Evolutionary conservation across 1,140 invertebrate species (phyloP).

Genomic region (Zaprionus taronus): DNA sequence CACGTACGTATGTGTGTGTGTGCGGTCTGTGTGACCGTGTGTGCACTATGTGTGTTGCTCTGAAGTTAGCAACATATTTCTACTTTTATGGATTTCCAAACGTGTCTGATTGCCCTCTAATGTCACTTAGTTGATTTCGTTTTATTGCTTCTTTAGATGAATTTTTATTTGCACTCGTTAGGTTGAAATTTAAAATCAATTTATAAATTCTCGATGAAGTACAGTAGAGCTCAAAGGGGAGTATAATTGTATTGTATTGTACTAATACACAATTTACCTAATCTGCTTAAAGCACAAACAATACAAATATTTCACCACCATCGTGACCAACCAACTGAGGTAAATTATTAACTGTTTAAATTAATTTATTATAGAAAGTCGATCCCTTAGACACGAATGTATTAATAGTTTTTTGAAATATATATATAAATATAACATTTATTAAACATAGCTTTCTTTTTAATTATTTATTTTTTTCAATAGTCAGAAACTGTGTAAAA

Average conservation of each 20-base stretch:
- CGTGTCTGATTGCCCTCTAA: constrained; percentile 76
- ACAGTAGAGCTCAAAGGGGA: background rate
- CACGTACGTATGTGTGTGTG: constrained; percentile 44
- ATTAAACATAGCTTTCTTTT: no score
- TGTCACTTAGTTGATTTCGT: constrained; percentile 63
- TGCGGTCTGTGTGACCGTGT: constrained; percentile 20
- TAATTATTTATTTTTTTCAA: no score
- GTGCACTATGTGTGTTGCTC: constrained; percentile 19
- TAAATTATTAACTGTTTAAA: no score
- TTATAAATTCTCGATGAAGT: background rate
- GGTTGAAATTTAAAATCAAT: constrained; percentile 37
- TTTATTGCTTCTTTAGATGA: constrained; percentile 64
- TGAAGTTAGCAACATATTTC: constrained; percentile 73
- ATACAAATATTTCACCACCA: no score
- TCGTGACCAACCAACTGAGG: no score
- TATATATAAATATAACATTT: no score
- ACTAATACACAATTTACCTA: background rate
- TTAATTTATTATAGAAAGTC: no score
- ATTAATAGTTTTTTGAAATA: no score
- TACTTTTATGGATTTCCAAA: constrained; percentile 77
- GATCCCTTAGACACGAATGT: no score
- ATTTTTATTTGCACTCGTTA: constrained; percentile 26
- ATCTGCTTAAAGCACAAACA: no score
- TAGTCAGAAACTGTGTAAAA: no score
- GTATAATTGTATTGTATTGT: background rate